Base-by-base conservation (phyloP, 2,888 invertebrate genomes). In the Apoda limacodes region DNA sequence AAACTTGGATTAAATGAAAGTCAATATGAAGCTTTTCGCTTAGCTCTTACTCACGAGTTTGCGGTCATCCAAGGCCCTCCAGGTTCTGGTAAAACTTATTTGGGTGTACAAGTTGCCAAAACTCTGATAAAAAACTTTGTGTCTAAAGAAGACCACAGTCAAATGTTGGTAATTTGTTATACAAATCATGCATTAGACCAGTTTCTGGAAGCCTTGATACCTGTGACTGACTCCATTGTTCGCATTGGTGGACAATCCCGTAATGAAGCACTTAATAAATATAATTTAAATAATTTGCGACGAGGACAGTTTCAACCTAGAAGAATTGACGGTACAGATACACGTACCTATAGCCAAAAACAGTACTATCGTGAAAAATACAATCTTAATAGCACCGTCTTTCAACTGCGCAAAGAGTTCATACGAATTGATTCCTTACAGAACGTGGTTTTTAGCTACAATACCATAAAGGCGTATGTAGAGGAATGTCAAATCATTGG, bases 141-240 rank as follows among this genome's bases (percentile, higher is more conserved):
- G 17, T 1, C 6, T 2, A 9, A 21, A 1, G 28, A 25, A 1
- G 22, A 35, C 3, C 35, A 46, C 2, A 64, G 63, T 27, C 84
- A 86, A 2, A 85, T 93, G 49, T 70, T 93, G 11, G 80, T 94
- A 2, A 85, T 94, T 10, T 90, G 92, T 52, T 92, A 86, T 52
- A 93, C 93, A 1, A 94, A 94, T 60, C 92, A 93, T 50, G 92
- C 93, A 0, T 61, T 94, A 5, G 93, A 94, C 64, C 92, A 93
- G 55, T 93, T 93, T 64, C 65, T 94, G 21, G 87, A 90, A 52
- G 89, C 86, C 14, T 68, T 90, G 27, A 48, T 86, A 2, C 50
- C 59, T n/a, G 59, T 83, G 5, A 88, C 88, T 0, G 30, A 66
- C 0, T 75, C 82, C 5, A 81, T 92, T 31, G 78, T 88, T 1